These are phyloP conservation scores for Pterocles burchelli DNA, from an alignment of 2,113 vertebrate species.

Conservation along the genomic window DNA sequence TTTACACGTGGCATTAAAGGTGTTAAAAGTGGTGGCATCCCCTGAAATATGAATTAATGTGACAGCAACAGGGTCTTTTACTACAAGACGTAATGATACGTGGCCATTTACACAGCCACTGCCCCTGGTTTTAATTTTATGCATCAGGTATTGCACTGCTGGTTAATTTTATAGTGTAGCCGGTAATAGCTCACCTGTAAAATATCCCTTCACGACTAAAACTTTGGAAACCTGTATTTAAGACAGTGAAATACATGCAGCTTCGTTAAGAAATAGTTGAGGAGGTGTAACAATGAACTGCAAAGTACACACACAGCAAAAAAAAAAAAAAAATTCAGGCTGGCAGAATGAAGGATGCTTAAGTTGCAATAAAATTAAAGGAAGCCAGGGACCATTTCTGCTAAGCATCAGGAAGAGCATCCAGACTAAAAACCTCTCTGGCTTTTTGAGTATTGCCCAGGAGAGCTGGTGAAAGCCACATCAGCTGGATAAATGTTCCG, in stretches of 20 bases:
- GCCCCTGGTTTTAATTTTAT: neutral
- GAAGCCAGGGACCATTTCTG: neutral
- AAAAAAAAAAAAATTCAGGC: neutral
- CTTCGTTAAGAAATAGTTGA: neutral
- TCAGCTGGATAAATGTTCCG: neutral
- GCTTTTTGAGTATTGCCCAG: constrained; percentile 12
- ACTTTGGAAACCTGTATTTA: neutral
- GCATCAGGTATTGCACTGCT: neutral
- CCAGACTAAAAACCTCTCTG: constrained; percentile 27
- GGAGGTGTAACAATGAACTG: neutral
- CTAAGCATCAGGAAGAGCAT: neutral
- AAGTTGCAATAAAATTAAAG: constrained; percentile 16
- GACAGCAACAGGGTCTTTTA: neutral
- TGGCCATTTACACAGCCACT: neutral
- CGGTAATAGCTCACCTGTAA: neutral
- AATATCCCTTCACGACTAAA: neutral
- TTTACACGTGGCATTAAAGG: neutral
- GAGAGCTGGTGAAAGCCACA: neutral
- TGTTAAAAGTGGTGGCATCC: neutral
- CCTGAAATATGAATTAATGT: neutral
- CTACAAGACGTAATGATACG: neutral
- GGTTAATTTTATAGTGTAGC: neutral
- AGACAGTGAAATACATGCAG: neutral
- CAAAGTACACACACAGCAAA: neutral
- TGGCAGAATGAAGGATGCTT: neutral